Base-by-base conservation (phyloP, 2,797 vertebrate genomes). In the Catamblyrhynchus diadema region DNA sequence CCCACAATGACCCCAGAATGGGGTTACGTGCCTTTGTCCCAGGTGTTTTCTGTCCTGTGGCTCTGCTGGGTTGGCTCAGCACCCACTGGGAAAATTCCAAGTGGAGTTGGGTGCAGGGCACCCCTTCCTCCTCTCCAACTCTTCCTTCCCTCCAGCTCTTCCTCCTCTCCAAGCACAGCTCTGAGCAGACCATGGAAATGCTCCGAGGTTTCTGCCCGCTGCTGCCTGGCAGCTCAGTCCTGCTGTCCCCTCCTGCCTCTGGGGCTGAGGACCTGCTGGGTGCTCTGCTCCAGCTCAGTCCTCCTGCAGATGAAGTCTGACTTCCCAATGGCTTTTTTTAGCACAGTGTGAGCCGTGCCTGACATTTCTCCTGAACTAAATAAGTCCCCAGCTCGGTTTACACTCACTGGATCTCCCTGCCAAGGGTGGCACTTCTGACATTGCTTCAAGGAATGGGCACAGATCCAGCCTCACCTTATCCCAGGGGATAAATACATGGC, bases 241-340 rank as follows among this genome's bases (percentile, higher is more conserved):
- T n/a, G 48, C 60, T 35, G 9, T 50, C 3, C 1, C 33, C n/a
- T 70, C 51, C 79, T 11, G 69, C 25, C 44, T 14, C 5, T 10
- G 54, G 71, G n/a, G 71, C 37, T 37, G 9, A 39, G 37, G 23
- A 9, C 35, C 54, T 33, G 54, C 23, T 60, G 50, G 30, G 24
- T 73, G 28, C 64, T 30, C 30, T 53, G 47, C 33, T 53, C 47
- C 64, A 47, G 64, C 37, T 66, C 70, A 35, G 0, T 66, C 37
- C 18, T 66, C 32, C 51, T 50, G 61, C 6, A 2, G 20, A n/a
- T 69, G 47, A 66, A 56, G 3, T 70, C 83, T n/a, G 39, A 44
- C 66, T 66, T 95, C 88, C 88, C 86, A 70, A 25, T 2, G 14
- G 74, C 81, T 95, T 95, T 90, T 94, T 84, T 71, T 86, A 96